Base-by-base conservation (phyloP, 2,113 vertebrate genomes). In the Heterotilapia buettikoferi region DNA sequence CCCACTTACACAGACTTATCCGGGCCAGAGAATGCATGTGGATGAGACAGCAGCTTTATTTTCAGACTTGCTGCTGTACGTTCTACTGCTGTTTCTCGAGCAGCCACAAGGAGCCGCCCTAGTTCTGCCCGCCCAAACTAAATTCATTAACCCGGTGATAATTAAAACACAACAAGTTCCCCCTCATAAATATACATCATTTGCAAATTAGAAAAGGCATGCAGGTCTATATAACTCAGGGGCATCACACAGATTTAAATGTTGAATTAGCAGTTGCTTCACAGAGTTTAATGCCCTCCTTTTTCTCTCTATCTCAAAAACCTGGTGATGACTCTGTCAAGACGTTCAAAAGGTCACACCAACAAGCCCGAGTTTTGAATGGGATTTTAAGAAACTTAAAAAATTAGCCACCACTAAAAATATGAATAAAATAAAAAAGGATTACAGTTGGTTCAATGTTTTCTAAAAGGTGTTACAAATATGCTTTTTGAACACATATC, bases 31-130 rank as follows among this genome's bases (percentile, higher is more conserved):
- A 66, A 80, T 26, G n/a, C 47, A 83, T 53, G 84, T 38, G 82
- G 71, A 91, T 92, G 91, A 93, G 87, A 85, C 86, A 81, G 89
- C 82, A 93, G 88, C 92, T 91, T 92, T 91, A 92, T 88, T 89
- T 90, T 88, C 33, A 87, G 87, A 86, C 43, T 18, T 4, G 1
- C 11, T 4, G 1, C n/a, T 63, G 12, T 36, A 9, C 9, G 6
- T 40, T 54, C 73, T 68, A 50, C 10, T 87, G 86, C 16, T 90
- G 43, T 90, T 93, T 83, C 33, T 13, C 4, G 16, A 33, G 11
- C 19, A 18, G 53, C 87, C 95, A 95, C 90, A 80, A 85, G 94
- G 92, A 91, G 89, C 3, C 36, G 2, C 47, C 13, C 54, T 87
- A 71, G 82, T 53, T 68, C 80, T 68, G 56, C 53, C 29, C 16